A percentile compares a stretch with the other conserved stretches of the same genome.
Conservation (phyloP, 1,140 invertebrate species). For the Drosophila micromelanica region DNA sequence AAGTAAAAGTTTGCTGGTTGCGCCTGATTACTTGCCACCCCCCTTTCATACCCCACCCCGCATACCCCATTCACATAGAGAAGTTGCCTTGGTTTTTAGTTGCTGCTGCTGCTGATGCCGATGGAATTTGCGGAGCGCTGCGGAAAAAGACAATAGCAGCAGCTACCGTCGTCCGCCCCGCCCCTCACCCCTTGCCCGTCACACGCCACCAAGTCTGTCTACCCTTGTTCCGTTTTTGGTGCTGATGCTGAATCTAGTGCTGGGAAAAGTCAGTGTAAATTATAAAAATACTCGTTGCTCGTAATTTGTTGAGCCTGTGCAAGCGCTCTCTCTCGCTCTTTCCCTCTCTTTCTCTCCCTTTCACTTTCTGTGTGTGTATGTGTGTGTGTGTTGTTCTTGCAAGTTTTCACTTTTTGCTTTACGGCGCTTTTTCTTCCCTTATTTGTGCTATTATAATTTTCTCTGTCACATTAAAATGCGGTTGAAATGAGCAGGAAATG, state of each 20-base stretch:
- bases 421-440: conserved; percentile 34
- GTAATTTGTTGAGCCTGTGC: conserved; percentile 46
- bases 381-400: conserved; percentile 4
- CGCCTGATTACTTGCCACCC: conserved; percentile 59
- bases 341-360: background rate
- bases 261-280: conserved; percentile 62
- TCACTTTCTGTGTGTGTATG: background rate
- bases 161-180: background rate
- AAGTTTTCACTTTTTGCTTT: conserved; percentile 48
- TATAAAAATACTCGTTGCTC: conserved; percentile 63
- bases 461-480: conserved; percentile 67
- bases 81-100: conserved; percentile 40
- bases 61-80: conserved; percentile 6
- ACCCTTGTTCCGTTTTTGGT: conserved; percentile 29
- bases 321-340: background rate
- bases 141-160: conserved; percentile 56
- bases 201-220: background rate
- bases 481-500: conserved; percentile 68
- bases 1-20: conserved; percentile 63
- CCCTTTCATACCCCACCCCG: background rate
- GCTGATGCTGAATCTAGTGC: background rate
- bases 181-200: background rate
- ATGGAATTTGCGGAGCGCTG: conserved; percentile 39
- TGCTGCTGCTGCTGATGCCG: conserved; percentile 24
- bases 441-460: conserved; percentile 59